These are phyloP conservation scores for Thaumatotibia leucotreta DNA, from an alignment of 1,140 invertebrate genomes.

Conservation along the genomic window DNA sequence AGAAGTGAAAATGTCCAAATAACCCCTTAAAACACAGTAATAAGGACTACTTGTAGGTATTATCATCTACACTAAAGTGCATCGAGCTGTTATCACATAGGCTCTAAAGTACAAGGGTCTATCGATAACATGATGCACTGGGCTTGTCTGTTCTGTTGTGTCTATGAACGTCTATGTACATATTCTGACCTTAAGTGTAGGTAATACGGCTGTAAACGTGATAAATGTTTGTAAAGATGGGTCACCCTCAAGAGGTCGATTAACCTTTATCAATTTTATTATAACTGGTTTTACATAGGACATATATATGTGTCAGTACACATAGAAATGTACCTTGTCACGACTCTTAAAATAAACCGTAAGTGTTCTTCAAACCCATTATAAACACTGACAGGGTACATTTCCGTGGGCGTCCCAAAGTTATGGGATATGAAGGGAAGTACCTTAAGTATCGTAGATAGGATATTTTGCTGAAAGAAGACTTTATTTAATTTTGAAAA, in stretches of 20 bases:
- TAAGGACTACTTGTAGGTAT: too few species aligned
- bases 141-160: background rate
- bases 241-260: background rate
- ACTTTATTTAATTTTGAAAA: too few species aligned
- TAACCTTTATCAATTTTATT: background rate
- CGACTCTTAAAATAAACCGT: background rate
- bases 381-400: too few species aligned
- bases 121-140: background rate
- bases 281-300: background rate
- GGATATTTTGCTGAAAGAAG: too few species aligned
- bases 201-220: background rate
- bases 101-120: background rate
- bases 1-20: too few species aligned
- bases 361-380: too few species aligned
- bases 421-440: too few species aligned
- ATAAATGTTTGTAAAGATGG: background rate
- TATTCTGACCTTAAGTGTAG: background rate
- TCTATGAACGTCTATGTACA: background rate
- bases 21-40: too few species aligned
- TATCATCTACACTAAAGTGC: background rate
- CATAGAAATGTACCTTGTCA: too few species aligned
- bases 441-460: too few species aligned
- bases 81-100: background rate
- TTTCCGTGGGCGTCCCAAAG: too few species aligned
- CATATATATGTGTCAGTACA: too few species aligned